Evolutionary conservation across 2,797 vertebrate genomes (phyloP).

Genomic region (Melanotaenia pygmaea): DNA sequence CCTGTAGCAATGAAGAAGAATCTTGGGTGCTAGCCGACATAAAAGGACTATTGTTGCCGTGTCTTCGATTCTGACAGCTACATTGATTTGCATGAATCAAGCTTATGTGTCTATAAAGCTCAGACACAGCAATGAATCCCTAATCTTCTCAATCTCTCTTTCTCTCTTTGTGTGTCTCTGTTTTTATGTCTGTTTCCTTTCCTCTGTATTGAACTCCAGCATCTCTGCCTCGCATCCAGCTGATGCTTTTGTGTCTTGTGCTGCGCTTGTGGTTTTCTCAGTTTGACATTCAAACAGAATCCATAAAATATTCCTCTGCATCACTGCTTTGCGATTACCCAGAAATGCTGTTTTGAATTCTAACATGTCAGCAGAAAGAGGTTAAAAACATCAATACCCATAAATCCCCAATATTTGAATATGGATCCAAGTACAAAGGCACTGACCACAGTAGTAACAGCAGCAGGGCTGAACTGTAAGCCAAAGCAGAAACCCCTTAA

Average conservation of each 20-base stretch:
- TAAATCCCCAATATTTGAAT: slow-evolving; percentile 79
- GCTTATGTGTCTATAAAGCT: slow-evolving; percentile 57
- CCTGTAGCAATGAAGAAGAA: slow-evolving; percentile 59
- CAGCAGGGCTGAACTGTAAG: slow-evolving; percentile 50
- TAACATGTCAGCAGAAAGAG: slow-evolving; percentile 76
- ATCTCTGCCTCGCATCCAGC: slow-evolving; percentile 22
- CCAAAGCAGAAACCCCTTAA: slow-evolving; percentile 57
- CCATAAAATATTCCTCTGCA: slow-evolving; percentile 74
- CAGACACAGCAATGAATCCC: slow-evolving; percentile 44
- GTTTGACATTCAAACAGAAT: slow-evolving; percentile 74
- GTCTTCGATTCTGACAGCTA: slow-evolving; percentile 63
- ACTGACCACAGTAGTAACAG: slow-evolving; percentile 65
- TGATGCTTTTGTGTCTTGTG: slow-evolving; percentile 56
- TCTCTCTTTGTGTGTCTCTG: slow-evolving; percentile 26
- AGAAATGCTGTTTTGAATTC: slow-evolving; percentile 72
- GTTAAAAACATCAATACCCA: slow-evolving; percentile 79
- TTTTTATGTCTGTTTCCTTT: slow-evolving; percentile 11
- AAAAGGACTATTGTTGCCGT: slow-evolving; percentile 62
- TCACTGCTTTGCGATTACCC: slow-evolving; percentile 64
- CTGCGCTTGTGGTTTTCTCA: slow-evolving; percentile 69
- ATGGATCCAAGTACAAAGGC: slow-evolving; percentile 71
- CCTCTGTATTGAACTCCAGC: slow-evolving; percentile 29
- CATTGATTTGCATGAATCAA: slow-evolving; percentile 70
- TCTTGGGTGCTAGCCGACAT: slow-evolving; percentile 45
- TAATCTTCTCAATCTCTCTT: slow-evolving; percentile 54